Conservation (phyloP, 2,113 vertebrate genomes). For the Notiomystis cincta region DNA sequence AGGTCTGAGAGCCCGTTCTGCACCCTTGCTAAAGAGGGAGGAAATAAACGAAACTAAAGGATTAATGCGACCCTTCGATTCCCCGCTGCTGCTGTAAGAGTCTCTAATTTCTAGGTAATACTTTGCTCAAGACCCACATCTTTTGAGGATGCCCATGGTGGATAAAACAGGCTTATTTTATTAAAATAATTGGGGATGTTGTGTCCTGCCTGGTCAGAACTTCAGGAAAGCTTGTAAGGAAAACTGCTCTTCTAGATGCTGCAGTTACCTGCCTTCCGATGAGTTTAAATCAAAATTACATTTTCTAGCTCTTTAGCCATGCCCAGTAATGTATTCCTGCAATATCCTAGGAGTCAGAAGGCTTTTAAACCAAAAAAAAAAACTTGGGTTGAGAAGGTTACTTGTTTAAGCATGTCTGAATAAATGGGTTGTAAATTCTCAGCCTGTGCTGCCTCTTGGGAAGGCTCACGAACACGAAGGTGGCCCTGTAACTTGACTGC, state of each 20-base stretch:
- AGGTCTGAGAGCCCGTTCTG: not conserved
- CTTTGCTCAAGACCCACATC: not conserved
- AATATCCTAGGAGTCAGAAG: not conserved
- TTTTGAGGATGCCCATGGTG: fast-evolving
- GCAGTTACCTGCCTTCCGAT: not conserved
- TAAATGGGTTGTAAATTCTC: not conserved
- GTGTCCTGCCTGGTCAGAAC: fast-evolving
- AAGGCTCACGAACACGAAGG: not conserved
- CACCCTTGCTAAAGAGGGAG: not conserved
- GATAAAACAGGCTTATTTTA: not conserved
- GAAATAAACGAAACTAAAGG: not conserved
- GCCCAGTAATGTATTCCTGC: not conserved
- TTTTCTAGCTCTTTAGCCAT: not conserved
- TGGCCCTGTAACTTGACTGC: not conserved
- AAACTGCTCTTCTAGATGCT: not conserved
- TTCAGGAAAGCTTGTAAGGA: not conserved
- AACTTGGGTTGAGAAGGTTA: not conserved
- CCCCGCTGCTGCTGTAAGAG: not conserved
- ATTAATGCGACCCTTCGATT: fast-evolving
- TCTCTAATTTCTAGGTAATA: not conserved
- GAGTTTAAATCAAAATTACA: not conserved
- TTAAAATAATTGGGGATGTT: not conserved
- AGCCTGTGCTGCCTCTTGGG: not conserved
- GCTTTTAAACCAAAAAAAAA: not conserved
- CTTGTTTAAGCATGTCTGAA: not conserved